Conservation (phyloP, 2,113 vertebrate genomes). For the Gadus macrocephalus region DNA sequence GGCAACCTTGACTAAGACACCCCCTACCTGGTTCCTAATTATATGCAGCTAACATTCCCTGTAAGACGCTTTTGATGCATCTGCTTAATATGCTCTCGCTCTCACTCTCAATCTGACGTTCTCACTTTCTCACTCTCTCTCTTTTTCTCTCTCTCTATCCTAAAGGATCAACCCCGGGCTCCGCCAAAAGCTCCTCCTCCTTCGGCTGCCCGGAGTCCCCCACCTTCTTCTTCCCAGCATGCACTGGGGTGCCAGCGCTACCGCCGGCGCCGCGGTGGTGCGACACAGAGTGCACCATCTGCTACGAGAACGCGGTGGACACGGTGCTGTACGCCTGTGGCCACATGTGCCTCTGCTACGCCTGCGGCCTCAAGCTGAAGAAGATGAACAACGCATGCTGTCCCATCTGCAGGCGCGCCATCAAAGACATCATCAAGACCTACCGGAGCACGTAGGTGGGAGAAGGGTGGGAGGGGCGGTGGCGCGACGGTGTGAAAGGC, state of each 20-base stretch:
- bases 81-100: too few relatives aligned
- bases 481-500: not conserved
- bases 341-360: conserved; percentile 92
- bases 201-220: conserved; percentile 80
- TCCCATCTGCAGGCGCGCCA: conserved; percentile 87
- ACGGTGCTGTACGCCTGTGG: conserved; percentile 91
- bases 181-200: conserved; percentile 77
- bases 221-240: conserved; percentile 70
- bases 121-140: too few relatives aligned
- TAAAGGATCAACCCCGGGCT: conserved; percentile 62
- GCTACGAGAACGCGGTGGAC: conserved; percentile 88
- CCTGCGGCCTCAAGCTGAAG: conserved; percentile 88
- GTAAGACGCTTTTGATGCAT: too few relatives aligned
- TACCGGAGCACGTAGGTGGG: conserved; percentile 81
- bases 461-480: not conserved
- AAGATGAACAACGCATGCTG: conserved; percentile 87
- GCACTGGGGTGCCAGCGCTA: conserved; percentile 5
- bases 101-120: too few relatives aligned
- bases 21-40: too few relatives aligned
- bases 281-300: conserved; percentile 87
- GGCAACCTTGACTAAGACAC: too few relatives aligned
- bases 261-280: conserved; percentile 70
- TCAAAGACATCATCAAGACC: conserved; percentile 94
- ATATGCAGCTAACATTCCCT: too few relatives aligned
- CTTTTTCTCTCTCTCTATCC: not conserved